Conservation (phyloP, 92 coral and sea anemone species). For the Palythoa grandis region DNA sequence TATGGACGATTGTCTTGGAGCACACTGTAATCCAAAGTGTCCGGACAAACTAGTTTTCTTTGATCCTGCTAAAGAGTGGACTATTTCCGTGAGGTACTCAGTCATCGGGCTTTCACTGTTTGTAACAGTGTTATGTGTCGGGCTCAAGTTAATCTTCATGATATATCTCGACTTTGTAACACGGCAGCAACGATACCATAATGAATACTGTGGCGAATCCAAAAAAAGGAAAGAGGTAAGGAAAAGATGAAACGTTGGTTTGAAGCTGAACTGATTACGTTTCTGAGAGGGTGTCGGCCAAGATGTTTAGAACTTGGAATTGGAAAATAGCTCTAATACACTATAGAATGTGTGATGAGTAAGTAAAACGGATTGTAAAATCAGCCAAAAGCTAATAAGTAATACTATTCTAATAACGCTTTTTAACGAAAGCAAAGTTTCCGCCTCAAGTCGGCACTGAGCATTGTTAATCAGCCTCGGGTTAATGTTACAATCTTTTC, state of each 20-base stretch:
- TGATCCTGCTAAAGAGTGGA: conserved; percentile 54
- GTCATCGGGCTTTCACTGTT: conserved; percentile 48
- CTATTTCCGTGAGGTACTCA: not conserved
- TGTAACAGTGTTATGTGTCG: conserved; percentile 52
- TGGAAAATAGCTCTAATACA: too few relatives aligned
- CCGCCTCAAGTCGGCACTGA: too few relatives aligned
- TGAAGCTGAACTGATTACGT: not conserved
- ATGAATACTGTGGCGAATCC: conserved; percentile 44
- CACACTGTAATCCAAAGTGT: conserved; percentile 72
- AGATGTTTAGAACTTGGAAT: too few relatives aligned
- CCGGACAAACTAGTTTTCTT: conserved; percentile 65
- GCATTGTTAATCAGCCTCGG: too few relatives aligned
- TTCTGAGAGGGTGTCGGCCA: not conserved
- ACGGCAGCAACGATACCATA: conserved; percentile 40
- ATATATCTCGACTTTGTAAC: conserved; percentile 43
- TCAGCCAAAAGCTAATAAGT: too few relatives aligned
- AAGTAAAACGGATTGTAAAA: too few relatives aligned
- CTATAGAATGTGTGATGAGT: too few relatives aligned
- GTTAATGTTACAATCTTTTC: too few relatives aligned
- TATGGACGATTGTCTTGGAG: conserved; percentile 62
- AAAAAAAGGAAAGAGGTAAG: conserved; percentile 66
- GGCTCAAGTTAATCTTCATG: conserved; percentile 51
- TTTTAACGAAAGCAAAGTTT: too few relatives aligned
- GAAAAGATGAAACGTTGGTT: not conserved
- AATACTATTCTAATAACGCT: too few relatives aligned